phyloP scores from a whole-genome alignment of 2,797 vertebrate genomes.

The Trematomus bernacchii region DNA sequence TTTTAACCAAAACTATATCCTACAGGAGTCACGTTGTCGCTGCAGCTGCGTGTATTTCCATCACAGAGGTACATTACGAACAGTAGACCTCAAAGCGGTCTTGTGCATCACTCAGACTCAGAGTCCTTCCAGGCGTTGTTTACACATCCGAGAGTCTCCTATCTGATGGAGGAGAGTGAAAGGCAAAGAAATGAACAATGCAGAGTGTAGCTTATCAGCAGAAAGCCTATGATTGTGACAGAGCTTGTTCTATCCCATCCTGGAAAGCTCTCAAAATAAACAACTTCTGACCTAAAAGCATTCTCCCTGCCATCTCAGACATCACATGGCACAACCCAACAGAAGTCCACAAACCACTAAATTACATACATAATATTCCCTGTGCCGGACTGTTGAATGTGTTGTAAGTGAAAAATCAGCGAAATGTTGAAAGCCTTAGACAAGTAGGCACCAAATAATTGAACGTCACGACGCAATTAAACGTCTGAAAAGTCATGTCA shows the following conservation, averaged over 20 bases:
- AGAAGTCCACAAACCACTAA: constrained; percentile 83
- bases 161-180: constrained; percentile 56
- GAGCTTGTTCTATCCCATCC: constrained; percentile 40
- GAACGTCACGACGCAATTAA: constrained; percentile 82
- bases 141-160: constrained; percentile 57
- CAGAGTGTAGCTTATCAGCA: constrained; percentile 63
- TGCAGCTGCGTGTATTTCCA: constrained; percentile 51
- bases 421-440: constrained; percentile 76
- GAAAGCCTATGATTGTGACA: constrained; percentile 43
- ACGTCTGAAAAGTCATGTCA: constrained; percentile 73
- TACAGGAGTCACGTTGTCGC: constrained; percentile 73
- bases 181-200: constrained; percentile 41
- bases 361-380: constrained; percentile 84
- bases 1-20: constrained; percentile 72
- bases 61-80: constrained; percentile 47
- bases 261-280: constrained; percentile 79
- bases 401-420: constrained; percentile 76
- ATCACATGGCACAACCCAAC: constrained; percentile 71
- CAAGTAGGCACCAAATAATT: constrained; percentile 88
- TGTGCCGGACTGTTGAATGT: constrained; percentile 66
- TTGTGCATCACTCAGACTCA: constrained; percentile 53
- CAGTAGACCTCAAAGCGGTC: constrained; percentile 61
- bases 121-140: constrained; percentile 61
- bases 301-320: constrained; percentile 65
- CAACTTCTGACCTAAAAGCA: constrained; percentile 74